phyloP scores from a whole-genome alignment of 35 echinoderm and acorn worm genomes.

The Heliocidaris erythrogramma region DNA sequence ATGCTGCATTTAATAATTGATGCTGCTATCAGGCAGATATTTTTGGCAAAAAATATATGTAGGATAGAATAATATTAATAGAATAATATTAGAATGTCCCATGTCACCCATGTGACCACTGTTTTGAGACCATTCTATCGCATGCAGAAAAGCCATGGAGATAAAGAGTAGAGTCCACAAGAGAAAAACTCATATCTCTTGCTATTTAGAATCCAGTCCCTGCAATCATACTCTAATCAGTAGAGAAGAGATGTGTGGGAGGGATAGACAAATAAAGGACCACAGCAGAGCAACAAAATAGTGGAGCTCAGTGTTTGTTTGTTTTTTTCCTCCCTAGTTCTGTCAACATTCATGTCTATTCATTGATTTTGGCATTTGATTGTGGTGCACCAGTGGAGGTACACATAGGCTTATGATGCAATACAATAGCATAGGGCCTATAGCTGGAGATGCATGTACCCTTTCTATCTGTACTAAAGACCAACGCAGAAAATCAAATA shows the following conservation, averaged over 20 bases:
- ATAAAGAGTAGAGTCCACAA: background rate
- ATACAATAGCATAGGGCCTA: background rate
- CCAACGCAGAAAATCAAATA: background rate
- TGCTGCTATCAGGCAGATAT: no score
- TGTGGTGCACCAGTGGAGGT: background rate
- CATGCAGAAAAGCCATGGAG: no score
- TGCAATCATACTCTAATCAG: background rate
- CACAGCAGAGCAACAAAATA: background rate
- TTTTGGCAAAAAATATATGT: no score
- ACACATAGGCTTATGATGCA: background rate
- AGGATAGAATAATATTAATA: no score
- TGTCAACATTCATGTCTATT: background rate
- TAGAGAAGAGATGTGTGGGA: background rate
- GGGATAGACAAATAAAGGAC: background rate
- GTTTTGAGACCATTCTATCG: no score
- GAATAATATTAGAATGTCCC: no score
- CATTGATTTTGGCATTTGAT: background rate
- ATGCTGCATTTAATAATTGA: no score
- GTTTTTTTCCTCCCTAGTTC: background rate
- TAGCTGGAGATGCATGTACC: background rate
- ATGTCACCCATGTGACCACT: no score
- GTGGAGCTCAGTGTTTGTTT: background rate
- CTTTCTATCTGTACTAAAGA: background rate
- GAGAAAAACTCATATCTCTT: background rate
- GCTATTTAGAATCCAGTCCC: background rate